Percentiles rank a stretch among this genome's conserved stretches.
These are phyloP conservation scores for Synergus gifuensis DNA, from an alignment of 2,888 invertebrate species.

Conservation along the genomic window DNA sequence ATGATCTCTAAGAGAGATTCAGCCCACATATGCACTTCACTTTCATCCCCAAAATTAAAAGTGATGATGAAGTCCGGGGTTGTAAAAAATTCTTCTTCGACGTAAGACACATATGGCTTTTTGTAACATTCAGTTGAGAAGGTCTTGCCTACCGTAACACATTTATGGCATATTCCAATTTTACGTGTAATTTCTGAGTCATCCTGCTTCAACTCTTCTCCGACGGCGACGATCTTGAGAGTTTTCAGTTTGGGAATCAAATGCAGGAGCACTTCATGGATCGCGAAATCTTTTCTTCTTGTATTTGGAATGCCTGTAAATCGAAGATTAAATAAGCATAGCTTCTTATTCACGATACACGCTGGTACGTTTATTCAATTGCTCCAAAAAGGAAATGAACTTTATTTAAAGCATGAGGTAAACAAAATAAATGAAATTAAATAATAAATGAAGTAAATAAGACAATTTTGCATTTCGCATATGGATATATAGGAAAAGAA, in stretches of 20 bases:
- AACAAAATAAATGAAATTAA: no score
- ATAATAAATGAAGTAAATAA: no score
- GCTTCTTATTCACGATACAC: no score
- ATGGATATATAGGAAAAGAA: no score
- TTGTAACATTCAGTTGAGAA: not conserved
- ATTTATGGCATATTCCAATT: not conserved
- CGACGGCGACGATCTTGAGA: not conserved
- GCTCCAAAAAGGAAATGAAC: no score
- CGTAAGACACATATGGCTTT: not conserved
- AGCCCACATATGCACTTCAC: not conserved
- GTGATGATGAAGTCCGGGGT: conserved; percentile 15
- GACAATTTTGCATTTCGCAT: no score
- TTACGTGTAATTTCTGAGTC: not conserved
- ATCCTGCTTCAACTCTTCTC: not conserved
- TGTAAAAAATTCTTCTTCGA: not conserved
- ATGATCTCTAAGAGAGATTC: not conserved
- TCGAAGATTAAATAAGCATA: no score
- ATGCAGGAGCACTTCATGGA: not conserved
- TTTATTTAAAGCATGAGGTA: no score
- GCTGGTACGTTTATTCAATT: no score
- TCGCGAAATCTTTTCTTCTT: not conserved
- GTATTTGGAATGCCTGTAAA: not conserved
- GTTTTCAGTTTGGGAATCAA: not conserved
- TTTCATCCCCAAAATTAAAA: not conserved
- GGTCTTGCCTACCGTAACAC: not conserved